Evolutionary conservation across 1,140 invertebrate genomes (phyloP).

Genomic region (Ceratosolen fusciceps): DNA sequence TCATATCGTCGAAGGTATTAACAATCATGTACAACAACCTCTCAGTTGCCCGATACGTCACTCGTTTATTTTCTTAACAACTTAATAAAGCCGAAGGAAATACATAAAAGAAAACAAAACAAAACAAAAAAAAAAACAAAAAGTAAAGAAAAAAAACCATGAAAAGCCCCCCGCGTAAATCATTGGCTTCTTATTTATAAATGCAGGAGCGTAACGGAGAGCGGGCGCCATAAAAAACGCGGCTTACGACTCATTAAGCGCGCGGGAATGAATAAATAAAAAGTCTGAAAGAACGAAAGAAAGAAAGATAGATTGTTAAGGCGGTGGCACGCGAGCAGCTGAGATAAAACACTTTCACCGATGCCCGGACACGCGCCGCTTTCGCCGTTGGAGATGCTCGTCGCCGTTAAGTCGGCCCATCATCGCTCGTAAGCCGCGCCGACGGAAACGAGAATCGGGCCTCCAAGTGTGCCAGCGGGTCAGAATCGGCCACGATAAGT

Average conservation of each 20-base stretch:
- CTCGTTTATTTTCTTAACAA: too few species aligned
- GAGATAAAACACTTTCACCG: constrained; percentile 48
- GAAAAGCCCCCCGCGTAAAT: too few species aligned
- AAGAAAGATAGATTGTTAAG: background rate
- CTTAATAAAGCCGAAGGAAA: too few species aligned
- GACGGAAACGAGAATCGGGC: background rate
- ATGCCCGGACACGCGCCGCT: constrained; percentile 56
- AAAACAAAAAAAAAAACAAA: too few species aligned
- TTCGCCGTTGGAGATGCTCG: background rate
- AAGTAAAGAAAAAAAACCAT: too few species aligned
- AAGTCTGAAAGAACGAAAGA: background rate
- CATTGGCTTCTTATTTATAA: too few species aligned
- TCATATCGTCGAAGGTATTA: too few species aligned
- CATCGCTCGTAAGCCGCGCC: background rate
- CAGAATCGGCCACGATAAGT: constrained; percentile 38
- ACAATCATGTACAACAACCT: too few species aligned
- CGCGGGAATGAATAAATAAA: background rate
- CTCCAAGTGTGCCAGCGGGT: constrained; percentile 41
- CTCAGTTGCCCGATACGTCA: too few species aligned
- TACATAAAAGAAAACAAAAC: too few species aligned
- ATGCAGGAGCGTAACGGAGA: background rate
- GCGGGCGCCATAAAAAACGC: background rate
- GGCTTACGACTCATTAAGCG: background rate
- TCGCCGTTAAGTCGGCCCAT: constrained; percentile 10
- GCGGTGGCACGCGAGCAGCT: background rate